A percentile compares a stretch with the other conserved stretches of the same genome.
Conservation (phyloP, 1,140 invertebrate species). For the Centruroides sculpturatus region DNA sequence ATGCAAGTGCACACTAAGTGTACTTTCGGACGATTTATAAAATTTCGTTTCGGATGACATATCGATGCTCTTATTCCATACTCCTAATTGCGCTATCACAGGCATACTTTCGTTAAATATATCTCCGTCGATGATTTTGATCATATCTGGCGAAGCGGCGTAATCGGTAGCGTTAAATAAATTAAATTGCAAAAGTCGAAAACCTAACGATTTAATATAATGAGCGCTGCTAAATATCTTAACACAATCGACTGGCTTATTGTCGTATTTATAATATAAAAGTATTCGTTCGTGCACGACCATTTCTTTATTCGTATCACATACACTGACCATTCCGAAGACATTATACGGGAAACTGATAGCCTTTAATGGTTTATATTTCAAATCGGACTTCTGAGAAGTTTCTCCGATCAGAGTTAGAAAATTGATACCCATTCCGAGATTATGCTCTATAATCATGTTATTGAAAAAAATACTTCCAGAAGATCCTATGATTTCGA, state of each 20-base stretch:
- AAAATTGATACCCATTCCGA: slow-evolving; percentile 78
- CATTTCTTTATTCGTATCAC: slow-evolving; percentile 84
- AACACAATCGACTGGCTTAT: slow-evolving; percentile 88
- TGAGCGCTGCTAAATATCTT: slow-evolving; percentile 86
- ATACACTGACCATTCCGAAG: slow-evolving; percentile 93
- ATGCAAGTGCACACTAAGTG: slow-evolving; percentile 79
- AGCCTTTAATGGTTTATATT: slow-evolving; percentile 47
- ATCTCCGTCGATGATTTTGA: slow-evolving; percentile 81
- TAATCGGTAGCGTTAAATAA: slow-evolving; percentile 75
- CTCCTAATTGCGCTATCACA: slow-evolving; percentile 10
- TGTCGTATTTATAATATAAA: slow-evolving; percentile 95
- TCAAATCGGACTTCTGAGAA: slow-evolving; percentile 51
- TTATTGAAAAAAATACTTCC: slow-evolving; percentile 44
- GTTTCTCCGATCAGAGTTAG: slow-evolving; percentile 85
- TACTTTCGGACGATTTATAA: slow-evolving; percentile 26
- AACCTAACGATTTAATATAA: slow-evolving; percentile 70
- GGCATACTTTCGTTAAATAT: slow-evolving; percentile 54
- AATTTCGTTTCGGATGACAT: slow-evolving; percentile 1
- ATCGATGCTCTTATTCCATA: slow-evolving; percentile 1
- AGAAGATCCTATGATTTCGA: slow-evolving; percentile 77
- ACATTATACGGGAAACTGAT: slow-evolving; percentile 81
- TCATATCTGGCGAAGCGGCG: slow-evolving; percentile 62
- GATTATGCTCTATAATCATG: slow-evolving; percentile 55
- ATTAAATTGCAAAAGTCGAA: slow-evolving; percentile 80
- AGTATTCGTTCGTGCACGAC: slow-evolving; percentile 76